Evolutionary conservation across 1,140 invertebrate genomes (phyloP).

Genomic region (Zaprionus gabonicus): DNA sequence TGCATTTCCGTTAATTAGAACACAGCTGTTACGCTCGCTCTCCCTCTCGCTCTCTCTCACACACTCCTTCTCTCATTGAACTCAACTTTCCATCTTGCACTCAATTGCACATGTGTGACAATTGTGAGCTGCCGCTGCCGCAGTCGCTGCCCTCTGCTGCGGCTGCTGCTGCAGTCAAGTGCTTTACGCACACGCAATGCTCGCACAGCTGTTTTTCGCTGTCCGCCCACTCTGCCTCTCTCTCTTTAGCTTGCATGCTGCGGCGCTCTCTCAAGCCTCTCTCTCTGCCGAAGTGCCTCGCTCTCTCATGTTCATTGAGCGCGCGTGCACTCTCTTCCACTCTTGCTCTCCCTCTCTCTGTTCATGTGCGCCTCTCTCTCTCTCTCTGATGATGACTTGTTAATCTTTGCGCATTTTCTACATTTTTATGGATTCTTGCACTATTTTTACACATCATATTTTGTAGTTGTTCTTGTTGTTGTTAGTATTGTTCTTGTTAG

Average conservation of each 20-base stretch:
- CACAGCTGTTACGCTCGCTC: constrained; percentile 24
- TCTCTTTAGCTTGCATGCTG: not conserved
- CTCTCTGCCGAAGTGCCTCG: not conserved
- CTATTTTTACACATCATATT: constrained; percentile 70
- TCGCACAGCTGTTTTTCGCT: constrained; percentile 35
- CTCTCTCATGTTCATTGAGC: not conserved
- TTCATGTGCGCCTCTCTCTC: constrained; percentile 1
- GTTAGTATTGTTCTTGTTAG: constrained; percentile 7
- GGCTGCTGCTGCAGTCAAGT: constrained; percentile 24
- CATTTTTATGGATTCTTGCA: constrained; percentile 79
- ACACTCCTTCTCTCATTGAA: not conserved
- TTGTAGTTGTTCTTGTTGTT: constrained; percentile 15
- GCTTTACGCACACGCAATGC: constrained; percentile 49
- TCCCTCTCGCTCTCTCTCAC: not conserved
- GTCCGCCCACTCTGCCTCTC: not conserved
- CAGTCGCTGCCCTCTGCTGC: not conserved
- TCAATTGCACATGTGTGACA: constrained; percentile 21
- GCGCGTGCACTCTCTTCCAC: not conserved
- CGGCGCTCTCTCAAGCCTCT: constrained; percentile 7
- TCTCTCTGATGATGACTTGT: constrained; percentile 55
- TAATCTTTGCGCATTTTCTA: constrained; percentile 59
- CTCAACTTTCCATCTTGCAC: constrained; percentile 42
- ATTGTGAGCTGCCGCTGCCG: constrained; percentile 24
- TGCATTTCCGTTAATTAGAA: constrained; percentile 51
- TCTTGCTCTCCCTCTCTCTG: not conserved